Conservation (phyloP, 2,113 vertebrate genomes). For the Octodon degus region DNA sequence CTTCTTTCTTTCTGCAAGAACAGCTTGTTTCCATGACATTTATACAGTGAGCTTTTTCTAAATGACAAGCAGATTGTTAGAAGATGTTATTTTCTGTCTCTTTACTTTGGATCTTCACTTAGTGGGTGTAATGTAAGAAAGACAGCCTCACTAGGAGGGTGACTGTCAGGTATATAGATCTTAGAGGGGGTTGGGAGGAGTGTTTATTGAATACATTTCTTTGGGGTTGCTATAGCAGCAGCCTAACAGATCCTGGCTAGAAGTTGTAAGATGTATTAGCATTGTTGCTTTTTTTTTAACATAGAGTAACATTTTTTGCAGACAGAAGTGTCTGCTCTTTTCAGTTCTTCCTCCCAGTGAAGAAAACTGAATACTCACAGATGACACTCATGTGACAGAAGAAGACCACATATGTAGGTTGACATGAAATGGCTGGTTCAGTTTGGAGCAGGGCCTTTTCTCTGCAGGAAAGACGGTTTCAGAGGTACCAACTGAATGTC, state of each 20-base stretch:
- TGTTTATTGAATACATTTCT: constrained; percentile 43
- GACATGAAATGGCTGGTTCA: background rate
- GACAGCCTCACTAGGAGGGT: constrained; percentile 64
- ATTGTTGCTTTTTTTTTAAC: background rate
- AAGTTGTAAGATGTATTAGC: constrained; percentile 73
- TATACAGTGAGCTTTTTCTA: constrained; percentile 84
- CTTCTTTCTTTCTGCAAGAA: constrained; percentile 77
- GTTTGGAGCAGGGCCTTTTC: background rate
- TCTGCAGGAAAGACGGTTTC: background rate
- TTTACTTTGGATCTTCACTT: constrained; percentile 77
- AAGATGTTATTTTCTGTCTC: constrained; percentile 78
- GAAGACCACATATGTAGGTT: background rate
- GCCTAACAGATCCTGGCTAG: constrained; percentile 60
- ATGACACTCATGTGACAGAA: background rate
- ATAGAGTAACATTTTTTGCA: constrained; percentile 61
- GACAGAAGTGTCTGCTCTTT: constrained; percentile 54
- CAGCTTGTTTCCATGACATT: constrained; percentile 85
- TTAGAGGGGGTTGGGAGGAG: background rate
- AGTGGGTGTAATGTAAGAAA: constrained; percentile 75
- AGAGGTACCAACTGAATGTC: background rate
- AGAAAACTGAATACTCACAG: constrained; percentile 30
- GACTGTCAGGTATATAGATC: constrained; percentile 67
- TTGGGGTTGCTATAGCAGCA: constrained; percentile 71
- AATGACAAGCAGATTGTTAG: constrained; percentile 84
- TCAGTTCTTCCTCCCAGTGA: constrained; percentile 23